phyloP scores from a whole-genome alignment of 2,888 invertebrate genomes.

The Idaea aversata region DNA sequence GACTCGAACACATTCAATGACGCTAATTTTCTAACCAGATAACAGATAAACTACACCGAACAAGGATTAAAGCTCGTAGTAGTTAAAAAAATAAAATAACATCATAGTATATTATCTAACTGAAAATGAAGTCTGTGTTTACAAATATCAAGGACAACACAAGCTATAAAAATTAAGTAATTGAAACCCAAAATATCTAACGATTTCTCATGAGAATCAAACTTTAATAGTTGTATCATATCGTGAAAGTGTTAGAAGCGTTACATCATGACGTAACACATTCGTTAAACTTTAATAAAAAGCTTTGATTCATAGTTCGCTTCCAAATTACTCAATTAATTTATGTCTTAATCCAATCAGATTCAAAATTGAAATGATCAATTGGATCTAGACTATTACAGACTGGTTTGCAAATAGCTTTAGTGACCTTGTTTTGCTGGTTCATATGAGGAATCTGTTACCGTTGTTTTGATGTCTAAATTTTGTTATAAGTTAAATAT shows the following conservation, averaged over 20 bases:
- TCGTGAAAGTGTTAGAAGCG: background rate
- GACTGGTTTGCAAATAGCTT: slow-evolving; percentile 1
- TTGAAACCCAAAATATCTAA: background rate
- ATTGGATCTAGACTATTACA: background rate
- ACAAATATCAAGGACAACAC: background rate
- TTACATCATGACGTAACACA: background rate
- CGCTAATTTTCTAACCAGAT: slow-evolving; percentile 58
- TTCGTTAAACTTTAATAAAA: background rate
- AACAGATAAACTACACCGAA: slow-evolving; percentile 34
- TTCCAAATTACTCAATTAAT: background rate
- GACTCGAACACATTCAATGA: slow-evolving; percentile 32
- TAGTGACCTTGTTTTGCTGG: background rate
- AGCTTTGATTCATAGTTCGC: background rate
- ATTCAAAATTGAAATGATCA: background rate
- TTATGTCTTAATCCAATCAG: background rate
- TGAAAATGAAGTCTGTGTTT: background rate
- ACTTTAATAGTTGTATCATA: background rate
- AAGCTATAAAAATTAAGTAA: background rate
- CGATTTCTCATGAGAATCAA: background rate
- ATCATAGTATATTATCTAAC: background rate
- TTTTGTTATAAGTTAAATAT: background rate
- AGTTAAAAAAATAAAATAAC: background rate
- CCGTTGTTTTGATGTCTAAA: background rate
- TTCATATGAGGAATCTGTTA: background rate
- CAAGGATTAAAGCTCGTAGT: background rate